Conservation (phyloP, 1,140 invertebrate species). For the Drepana arcuata region DNA sequence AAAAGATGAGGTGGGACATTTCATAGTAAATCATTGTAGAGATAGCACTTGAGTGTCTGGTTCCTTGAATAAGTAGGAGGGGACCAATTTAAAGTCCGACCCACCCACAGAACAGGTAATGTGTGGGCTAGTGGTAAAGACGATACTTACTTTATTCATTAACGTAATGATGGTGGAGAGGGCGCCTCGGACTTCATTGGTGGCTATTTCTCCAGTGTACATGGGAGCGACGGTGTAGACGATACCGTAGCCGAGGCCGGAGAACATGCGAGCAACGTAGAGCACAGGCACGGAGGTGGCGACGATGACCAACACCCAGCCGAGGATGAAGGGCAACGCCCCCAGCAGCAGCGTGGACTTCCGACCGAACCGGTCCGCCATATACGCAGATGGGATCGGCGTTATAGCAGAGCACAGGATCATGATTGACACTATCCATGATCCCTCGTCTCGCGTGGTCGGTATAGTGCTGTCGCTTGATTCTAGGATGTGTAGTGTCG, state of each 20-base stretch:
- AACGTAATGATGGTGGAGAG: slow-evolving; percentile 80
- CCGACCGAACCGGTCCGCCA: slow-evolving; percentile 74
- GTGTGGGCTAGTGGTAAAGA: too few relatives aligned
- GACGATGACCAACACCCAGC: slow-evolving; percentile 77
- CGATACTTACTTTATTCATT: slow-evolving; percentile 66
- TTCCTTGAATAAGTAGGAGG: too few relatives aligned
- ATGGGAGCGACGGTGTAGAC: slow-evolving; percentile 77
- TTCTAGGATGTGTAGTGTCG: slow-evolving; percentile 69
- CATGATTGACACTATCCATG: slow-evolving; percentile 76
- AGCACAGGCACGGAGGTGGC: slow-evolving; percentile 65
- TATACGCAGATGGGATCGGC: slow-evolving; percentile 63
- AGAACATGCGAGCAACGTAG: slow-evolving; percentile 71
- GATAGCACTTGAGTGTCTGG: too few relatives aligned
- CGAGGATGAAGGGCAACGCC: slow-evolving; percentile 76
- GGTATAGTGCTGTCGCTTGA: slow-evolving; percentile 60
- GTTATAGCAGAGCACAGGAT: slow-evolving; percentile 66
- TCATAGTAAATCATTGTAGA: too few relatives aligned
- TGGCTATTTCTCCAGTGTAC: slow-evolving; percentile 79
- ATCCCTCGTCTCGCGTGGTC: slow-evolving; percentile 72
- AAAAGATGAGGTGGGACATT: too few relatives aligned
- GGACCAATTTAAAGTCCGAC: too few relatives aligned
- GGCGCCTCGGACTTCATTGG: slow-evolving; percentile 78
- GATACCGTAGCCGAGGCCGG: slow-evolving; percentile 80
- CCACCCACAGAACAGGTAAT: too few relatives aligned
- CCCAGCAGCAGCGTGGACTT: slow-evolving; percentile 77